Conservation (phyloP, 2,113 vertebrate genomes). For the Corydoras maculifer region DNA sequence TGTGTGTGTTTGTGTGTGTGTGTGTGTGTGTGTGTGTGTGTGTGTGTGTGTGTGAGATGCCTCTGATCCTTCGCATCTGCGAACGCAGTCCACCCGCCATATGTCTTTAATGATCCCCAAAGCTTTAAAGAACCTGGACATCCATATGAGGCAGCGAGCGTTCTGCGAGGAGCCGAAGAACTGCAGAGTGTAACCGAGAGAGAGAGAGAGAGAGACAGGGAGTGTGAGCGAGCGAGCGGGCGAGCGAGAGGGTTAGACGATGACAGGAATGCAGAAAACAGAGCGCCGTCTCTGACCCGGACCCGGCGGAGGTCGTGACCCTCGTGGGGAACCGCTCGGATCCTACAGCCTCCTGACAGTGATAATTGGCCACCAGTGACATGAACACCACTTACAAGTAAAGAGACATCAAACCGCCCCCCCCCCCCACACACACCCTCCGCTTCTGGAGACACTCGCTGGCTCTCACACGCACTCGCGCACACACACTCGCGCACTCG, state of each 20-base stretch:
- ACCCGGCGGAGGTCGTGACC: slow-evolving; percentile 65
- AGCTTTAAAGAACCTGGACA: slow-evolving; percentile 81
- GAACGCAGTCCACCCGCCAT: slow-evolving; percentile 74
- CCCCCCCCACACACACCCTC: slow-evolving; percentile 42
- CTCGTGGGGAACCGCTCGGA: slow-evolving; percentile 61
- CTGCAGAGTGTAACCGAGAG: slow-evolving; percentile 1
- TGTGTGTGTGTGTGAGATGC: slow-evolving; percentile 70
- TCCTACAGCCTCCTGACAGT: slow-evolving; percentile 62
- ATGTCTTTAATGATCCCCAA: slow-evolving; percentile 91
- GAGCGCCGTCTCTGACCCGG: slow-evolving; percentile 65
- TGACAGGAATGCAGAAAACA: slow-evolving; percentile 56
- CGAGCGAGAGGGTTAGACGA: slow-evolving; percentile 19
- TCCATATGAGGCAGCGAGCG: slow-evolving; percentile 67
- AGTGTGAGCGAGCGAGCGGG: slow-evolving; percentile 29
- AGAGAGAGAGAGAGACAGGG: slow-evolving; percentile 62
- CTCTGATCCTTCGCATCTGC: slow-evolving; percentile 84
- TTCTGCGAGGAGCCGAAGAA: slow-evolving; percentile 43
- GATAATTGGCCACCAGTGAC: slow-evolving; percentile 75
- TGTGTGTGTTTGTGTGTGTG: slow-evolving; percentile 37
- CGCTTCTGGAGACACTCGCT: background rate
- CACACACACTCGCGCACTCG: background rate
- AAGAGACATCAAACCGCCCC: slow-evolving; percentile 53
- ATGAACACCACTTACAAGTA: slow-evolving; percentile 55
- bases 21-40: slow-evolving; percentile 64
- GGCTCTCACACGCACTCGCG: background rate